Conservation (phyloP, 2,113 vertebrate genomes). For the Phodopus roborovskii region DNA sequence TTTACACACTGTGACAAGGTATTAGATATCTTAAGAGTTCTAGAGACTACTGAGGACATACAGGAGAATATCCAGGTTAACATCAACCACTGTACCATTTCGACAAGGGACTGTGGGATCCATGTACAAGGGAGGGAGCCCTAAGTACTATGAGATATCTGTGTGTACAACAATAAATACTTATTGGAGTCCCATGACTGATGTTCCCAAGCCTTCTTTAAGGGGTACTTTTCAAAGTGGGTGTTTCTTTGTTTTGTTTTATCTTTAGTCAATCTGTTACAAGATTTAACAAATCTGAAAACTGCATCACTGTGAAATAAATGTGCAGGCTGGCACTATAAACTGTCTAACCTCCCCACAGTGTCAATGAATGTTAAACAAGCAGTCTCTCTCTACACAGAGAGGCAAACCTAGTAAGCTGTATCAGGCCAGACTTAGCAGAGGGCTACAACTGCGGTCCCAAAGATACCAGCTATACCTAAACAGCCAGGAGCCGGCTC, state of each 20-base stretch:
- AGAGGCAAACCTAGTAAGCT: neutral
- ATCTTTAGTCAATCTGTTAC: slow-evolving; percentile 3
- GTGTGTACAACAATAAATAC: neutral
- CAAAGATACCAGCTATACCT: neutral
- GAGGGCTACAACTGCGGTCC: neutral
- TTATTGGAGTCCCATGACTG: neutral
- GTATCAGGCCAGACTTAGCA: neutral
- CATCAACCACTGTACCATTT: neutral
- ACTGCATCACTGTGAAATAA: slow-evolving; percentile 34
- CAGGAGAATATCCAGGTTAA: neutral
- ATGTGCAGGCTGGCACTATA: slow-evolving; percentile 46
- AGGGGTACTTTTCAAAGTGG: neutral
- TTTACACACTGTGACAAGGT: neutral
- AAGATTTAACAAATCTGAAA: slow-evolving; percentile 45
- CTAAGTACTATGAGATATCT: no score
- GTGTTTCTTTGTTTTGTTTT: neutral
- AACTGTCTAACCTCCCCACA: slow-evolving; percentile 28
- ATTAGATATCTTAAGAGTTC: neutral
- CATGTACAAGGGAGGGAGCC: no score
- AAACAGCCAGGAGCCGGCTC: neutral
- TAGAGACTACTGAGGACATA: neutral
- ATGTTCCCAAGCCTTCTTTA: neutral
- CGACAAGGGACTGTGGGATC: neutral
- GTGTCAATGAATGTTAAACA: neutral
- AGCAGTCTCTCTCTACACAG: neutral